phyloP scores from a whole-genome alignment of 2,888 invertebrate genomes.

The Petrophora chlorosata region DNA sequence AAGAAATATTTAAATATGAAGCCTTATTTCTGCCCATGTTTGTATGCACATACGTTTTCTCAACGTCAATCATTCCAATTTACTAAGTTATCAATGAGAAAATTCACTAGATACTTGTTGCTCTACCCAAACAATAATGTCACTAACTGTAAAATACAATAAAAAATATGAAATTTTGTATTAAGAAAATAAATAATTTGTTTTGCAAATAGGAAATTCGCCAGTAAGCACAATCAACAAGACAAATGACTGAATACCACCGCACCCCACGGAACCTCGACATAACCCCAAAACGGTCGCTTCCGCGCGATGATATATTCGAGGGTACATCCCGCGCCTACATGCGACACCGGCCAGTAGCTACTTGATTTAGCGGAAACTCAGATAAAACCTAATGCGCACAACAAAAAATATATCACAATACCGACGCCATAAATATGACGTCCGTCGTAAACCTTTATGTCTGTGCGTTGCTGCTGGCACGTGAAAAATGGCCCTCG shows the following conservation, averaged over 20 bases:
- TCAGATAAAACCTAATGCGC: constrained; percentile 84
- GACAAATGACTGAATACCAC: constrained; percentile 63
- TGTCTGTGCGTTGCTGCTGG: constrained; percentile 77
- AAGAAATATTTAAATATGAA: too few relatives aligned
- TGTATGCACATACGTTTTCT: too few relatives aligned
- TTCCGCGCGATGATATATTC: constrained; percentile 79
- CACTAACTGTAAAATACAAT: too few relatives aligned
- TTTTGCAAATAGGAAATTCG: constrained; percentile 52
- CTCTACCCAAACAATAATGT: too few relatives aligned
- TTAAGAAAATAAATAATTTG: too few relatives aligned
- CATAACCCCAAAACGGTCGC: constrained; percentile 78
- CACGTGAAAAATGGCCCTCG: constrained; percentile 79
- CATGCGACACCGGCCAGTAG: constrained; percentile 83
- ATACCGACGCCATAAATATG: constrained; percentile 82
- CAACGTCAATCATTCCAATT: too few relatives aligned
- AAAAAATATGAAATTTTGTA: too few relatives aligned
- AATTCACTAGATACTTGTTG: too few relatives aligned
- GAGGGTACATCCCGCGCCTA: constrained; percentile 82
- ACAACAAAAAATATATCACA: constrained; percentile 84
- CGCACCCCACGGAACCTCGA: constrained; percentile 65
- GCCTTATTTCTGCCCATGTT: too few relatives aligned
- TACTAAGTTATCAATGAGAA: too few relatives aligned
- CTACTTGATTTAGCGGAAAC: constrained; percentile 84
- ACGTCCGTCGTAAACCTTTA: constrained; percentile 83
- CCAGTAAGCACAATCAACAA: constrained; percentile 63